Base-by-base conservation (phyloP, 2,888 invertebrate genomes). In the Urechis unicinctus region DNA sequence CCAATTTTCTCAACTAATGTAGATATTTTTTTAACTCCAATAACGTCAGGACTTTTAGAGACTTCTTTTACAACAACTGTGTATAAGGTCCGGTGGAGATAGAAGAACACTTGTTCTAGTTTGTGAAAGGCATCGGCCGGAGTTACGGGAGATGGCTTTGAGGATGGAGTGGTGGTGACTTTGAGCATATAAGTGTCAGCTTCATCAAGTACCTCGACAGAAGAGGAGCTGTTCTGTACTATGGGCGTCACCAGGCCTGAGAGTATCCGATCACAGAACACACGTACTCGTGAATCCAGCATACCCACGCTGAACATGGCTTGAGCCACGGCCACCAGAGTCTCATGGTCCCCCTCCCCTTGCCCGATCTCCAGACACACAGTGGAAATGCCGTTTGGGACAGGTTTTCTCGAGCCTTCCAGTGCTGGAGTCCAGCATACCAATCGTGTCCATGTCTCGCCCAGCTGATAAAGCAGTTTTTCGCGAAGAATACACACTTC, bases 401-500 rank as follows among this genome's bases (percentile, higher is more conserved):
- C n/a, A 9, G 36, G 36, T 9, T 9, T 36, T 36, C 17, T 9
- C 17, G 36, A 36, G n/a, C n/a, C n/a, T 22, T 21, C 46, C 31
- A 3, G 46, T 44, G 3, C 30, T 47, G 36, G 36, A n/a, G 50
- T 58, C 63, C 63, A 65, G 22, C 52, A 42, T 13, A 65, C 30
- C 43, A 60, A 31, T 1, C 42, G 42, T 21, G 59, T 56, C 65
- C 65, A 65, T 25, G 57, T 49, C n/a, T 63, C 63, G 17, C 57
- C 52, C 21, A 63, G 28, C 30, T 57, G 58, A 47, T 52, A 66
- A 13, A 62, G 51, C 13, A 62, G 36, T 45, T 57, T 60, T 49
- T 66, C 66, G n/a, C 64, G 51, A 36, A 59, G 49, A 9, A 66
- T 46, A 45, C 63, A 63, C 24, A 57, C 51, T 52, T 65, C 66